phyloP scores from a whole-genome alignment of 1,140 invertebrate species.

The Cyclargus thomasi region DNA sequence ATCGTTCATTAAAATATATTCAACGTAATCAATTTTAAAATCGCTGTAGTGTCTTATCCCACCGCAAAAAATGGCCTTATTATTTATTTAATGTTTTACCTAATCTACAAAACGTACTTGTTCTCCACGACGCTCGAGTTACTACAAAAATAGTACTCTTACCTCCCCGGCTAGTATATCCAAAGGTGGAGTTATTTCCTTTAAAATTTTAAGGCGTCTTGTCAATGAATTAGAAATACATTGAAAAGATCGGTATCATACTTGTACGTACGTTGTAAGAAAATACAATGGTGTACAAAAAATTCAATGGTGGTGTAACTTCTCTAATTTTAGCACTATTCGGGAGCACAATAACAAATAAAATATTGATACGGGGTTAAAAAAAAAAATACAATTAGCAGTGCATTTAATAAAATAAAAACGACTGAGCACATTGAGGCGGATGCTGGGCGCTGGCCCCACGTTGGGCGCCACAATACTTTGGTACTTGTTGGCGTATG shows the following conservation, averaged over 20 bases:
- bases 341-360: not conserved
- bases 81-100: too few relatives aligned
- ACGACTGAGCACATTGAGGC: slow-evolving; percentile 60
- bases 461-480: slow-evolving; percentile 27
- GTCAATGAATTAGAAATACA: not conserved
- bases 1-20: too few relatives aligned
- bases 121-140: too few relatives aligned
- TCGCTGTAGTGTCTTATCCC: too few relatives aligned
- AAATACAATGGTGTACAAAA: not conserved
- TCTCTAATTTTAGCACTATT: not conserved
- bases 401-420: slow-evolving; percentile 70
- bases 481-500: slow-evolving; percentile 36
- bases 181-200: not conserved
- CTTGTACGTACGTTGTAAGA: too few relatives aligned
- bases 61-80: too few relatives aligned
- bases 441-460: slow-evolving; percentile 33
- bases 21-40: too few relatives aligned
- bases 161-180: too few relatives aligned
- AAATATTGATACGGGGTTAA: slow-evolving; percentile 22
- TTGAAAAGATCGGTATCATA: not conserved
- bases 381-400: slow-evolving; percentile 53
- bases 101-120: too few relatives aligned
- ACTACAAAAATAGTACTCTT: too few relatives aligned
- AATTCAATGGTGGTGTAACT: not conserved
- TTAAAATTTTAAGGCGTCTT: not conserved